Percentiles rank a stretch among this genome's conserved stretches.
Conservation (phyloP, 2,113 vertebrate genomes). For the Cephalophus harveyi region DNA sequence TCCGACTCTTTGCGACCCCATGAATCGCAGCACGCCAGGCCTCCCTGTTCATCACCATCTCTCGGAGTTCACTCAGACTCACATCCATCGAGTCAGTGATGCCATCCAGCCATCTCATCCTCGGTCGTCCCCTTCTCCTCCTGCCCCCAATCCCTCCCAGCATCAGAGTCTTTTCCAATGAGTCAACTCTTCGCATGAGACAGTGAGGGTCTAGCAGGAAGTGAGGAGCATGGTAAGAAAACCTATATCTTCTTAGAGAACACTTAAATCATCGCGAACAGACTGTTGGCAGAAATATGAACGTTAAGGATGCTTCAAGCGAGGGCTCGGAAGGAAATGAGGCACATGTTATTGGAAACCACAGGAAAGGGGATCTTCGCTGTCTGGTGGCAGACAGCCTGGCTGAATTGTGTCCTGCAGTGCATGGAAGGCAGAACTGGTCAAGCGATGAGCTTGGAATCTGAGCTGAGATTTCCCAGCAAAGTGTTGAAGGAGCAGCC, state of each 20-base stretch:
- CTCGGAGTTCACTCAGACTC: too few species aligned
- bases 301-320: not conserved
- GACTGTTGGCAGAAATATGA: not conserved
- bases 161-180: too few species aligned
- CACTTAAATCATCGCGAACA: not conserved
- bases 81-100: too few species aligned
- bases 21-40: too few species aligned
- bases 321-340: not conserved
- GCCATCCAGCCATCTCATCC: too few species aligned
- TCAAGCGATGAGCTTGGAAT: not conserved
- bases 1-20: too few species aligned
- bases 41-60: too few species aligned
- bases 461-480: not conserved
- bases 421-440: not conserved
- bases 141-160: too few species aligned
- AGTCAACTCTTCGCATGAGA: too few species aligned
- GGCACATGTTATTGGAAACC: not conserved
- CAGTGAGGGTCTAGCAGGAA: not conserved
- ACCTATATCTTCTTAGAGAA: not conserved
- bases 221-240: not conserved
- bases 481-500: not conserved
- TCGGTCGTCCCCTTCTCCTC: too few species aligned
- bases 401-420: not conserved
- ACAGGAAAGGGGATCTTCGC: not conserved
- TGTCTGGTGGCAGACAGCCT: not conserved